phyloP scores from a whole-genome alignment of 2,888 invertebrate species.

The Phytoseiulus persimilis region DNA sequence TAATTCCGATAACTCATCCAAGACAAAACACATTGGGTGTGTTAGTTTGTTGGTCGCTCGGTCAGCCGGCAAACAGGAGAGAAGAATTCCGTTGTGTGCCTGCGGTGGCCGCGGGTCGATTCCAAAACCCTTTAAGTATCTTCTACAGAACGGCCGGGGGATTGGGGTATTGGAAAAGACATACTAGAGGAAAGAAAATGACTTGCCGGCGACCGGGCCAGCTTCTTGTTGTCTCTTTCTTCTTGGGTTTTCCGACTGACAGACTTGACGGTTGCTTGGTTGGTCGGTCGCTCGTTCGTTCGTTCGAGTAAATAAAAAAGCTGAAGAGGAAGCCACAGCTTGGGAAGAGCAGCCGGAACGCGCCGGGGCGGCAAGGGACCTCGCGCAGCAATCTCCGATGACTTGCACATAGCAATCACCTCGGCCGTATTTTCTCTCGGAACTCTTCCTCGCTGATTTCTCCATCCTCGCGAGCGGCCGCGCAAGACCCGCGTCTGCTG shows the following conservation, averaged over 20 bases:
- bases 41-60: background rate
- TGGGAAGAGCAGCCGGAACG: background rate
- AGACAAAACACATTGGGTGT: background rate
- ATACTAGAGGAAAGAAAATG: background rate
- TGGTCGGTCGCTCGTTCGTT: too few species aligned
- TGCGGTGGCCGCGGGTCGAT: background rate
- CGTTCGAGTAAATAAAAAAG: background rate
- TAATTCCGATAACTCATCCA: background rate
- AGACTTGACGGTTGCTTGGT: background rate
- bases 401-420: background rate
- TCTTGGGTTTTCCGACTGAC: background rate
- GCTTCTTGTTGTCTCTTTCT: background rate
- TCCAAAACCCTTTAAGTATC: slow-evolving; percentile 5
- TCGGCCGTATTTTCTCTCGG: background rate
- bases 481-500: background rate
- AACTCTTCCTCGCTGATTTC: background rate
- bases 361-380: background rate
- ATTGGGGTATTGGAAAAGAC: background rate
- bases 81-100: background rate
- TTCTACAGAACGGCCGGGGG: background rate
- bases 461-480: background rate
- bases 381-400: background rate
- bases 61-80: background rate
- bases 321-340: background rate
- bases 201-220: background rate